Base-by-base conservation (phyloP, 2,113 vertebrate species). In the Centropus unirufus region DNA sequence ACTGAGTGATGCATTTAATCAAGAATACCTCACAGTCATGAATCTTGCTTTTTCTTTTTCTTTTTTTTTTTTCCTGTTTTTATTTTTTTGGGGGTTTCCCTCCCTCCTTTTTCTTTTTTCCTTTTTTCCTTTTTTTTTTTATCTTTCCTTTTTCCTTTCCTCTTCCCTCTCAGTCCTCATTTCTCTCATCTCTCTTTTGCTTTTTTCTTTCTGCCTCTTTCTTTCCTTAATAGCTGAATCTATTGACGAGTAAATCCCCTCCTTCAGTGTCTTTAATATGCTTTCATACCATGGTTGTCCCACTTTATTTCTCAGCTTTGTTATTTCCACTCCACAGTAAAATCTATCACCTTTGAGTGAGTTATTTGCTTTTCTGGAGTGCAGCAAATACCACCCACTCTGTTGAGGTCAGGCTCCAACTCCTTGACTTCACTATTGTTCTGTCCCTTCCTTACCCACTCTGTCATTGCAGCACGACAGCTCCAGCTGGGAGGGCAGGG, bases 331-430 rank as follows among this genome's bases (percentile, higher is more conserved):
- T 95, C 82, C 90, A 75, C 94, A 68, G 96, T 94, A 87, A 96
- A 97, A 96, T 94, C 97, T 86, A 58, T 97, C 97, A 96, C 96
- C 93, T 91, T 74, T 82, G 88, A 76, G 88, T 98, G 97, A 98
- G 49, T 98, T 98, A 97, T 97, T 97, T 97, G 96, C 96, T 95
- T 95, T 96, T 92, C 72, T 58, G 94, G 92, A 95, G 59, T 66
- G 94, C 87, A 86, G 94, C 92, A 89, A 66, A 61, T 98, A 90
- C 97, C 97, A 98, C 98, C 98, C 98, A 98, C 96, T 84, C 94
- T 51, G 97, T 93, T 94, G 87, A 90, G 97, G 93, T 96, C 96
- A 97, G 92, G 87, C 95, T 95, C 90, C 72, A 94, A 91, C 80
- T 96, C 91, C 73, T 67, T 78, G 94, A 96, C 95, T 98, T 96